Conservation (phyloP, 1,140 invertebrate species). For the Tyrophagus putrescentiae region DNA sequence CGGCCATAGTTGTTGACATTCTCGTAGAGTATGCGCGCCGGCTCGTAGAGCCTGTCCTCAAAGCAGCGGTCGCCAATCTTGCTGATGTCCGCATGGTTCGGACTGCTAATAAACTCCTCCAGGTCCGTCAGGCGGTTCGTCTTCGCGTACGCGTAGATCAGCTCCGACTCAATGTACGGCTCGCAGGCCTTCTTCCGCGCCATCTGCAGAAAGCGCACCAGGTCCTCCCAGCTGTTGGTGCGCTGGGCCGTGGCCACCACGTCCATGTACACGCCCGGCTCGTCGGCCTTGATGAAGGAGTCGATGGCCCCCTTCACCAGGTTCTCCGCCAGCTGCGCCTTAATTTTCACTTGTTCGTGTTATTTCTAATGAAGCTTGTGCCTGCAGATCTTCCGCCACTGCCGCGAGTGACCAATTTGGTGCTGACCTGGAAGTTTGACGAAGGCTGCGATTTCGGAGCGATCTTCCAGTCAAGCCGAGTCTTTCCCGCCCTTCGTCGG, state of each 20-base stretch:
- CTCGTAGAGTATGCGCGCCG: constrained; percentile 94
- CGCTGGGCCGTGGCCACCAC: constrained; percentile 86
- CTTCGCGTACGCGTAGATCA: constrained; percentile 96
- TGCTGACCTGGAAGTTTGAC: constrained; percentile 99
- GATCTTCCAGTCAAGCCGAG: constrained; percentile 97
- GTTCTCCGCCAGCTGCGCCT: constrained; percentile 83
- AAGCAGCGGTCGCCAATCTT: constrained; percentile 98
- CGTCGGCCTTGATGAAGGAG: constrained; percentile 97
- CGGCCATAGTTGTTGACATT: constrained; percentile 98
- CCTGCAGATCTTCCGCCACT: constrained; percentile 97
- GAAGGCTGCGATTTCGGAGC: constrained; percentile 98
- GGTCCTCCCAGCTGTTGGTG: constrained; percentile 87
- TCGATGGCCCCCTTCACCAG: constrained; percentile 97
- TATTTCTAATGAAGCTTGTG: constrained; percentile 96
- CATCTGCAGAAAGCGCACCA: constrained; percentile 97
- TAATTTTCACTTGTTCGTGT: constrained; percentile 83
- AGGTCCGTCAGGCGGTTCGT: constrained; percentile 90
- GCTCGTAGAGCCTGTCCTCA: constrained; percentile 94
- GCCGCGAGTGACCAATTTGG: constrained; percentile 96
- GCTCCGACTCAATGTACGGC: constrained; percentile 94
- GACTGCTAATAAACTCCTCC: constrained; percentile 95
- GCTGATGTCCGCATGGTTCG: constrained; percentile 98
- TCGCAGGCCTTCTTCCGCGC: constrained; percentile 96
- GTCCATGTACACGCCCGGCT: constrained; percentile 92
- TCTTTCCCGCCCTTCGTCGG: constrained; percentile 98